phyloP scores from a whole-genome alignment of 2,888 invertebrate species.

The Trisateles emortualis region DNA sequence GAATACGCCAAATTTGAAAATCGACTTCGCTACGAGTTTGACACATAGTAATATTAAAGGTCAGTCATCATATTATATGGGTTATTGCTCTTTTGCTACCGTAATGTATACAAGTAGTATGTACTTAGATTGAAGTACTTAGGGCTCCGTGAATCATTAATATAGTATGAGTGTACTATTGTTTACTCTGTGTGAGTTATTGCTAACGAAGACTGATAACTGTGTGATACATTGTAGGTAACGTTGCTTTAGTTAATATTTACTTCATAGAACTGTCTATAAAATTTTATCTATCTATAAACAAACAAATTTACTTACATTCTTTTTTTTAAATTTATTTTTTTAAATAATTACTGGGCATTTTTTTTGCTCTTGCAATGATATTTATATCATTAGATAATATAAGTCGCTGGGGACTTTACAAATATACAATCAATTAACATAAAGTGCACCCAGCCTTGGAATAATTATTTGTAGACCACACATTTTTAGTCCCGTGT shows the following conservation, averaged over 20 bases:
- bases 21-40: conserved; percentile 28
- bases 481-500: too few species aligned
- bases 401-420: too few species aligned
- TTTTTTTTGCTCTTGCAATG: too few species aligned
- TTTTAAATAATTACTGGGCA: too few species aligned
- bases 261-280: not conserved
- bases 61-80: conserved; percentile 53
- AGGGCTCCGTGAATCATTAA: conserved; percentile 38
- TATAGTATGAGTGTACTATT: conserved; percentile 18
- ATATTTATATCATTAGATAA: too few species aligned
- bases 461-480: too few species aligned
- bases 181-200: conserved; percentile 3
- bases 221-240: conserved; percentile 5
- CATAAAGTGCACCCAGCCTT: too few species aligned
- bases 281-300: not conserved
- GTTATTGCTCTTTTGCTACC: conserved; percentile 51
- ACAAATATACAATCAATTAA: too few species aligned
- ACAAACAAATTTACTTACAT: too few species aligned
- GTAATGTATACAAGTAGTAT: conserved; percentile 38
- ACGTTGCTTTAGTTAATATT: not conserved
- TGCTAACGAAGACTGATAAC: conserved; percentile 17
- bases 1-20: too few species aligned
- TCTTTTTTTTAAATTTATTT: too few species aligned
- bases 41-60: conserved; percentile 43
- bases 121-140: not conserved